Conservation (phyloP, 2,113 vertebrate genomes). For the Tychaedon coryphoeus region DNA sequence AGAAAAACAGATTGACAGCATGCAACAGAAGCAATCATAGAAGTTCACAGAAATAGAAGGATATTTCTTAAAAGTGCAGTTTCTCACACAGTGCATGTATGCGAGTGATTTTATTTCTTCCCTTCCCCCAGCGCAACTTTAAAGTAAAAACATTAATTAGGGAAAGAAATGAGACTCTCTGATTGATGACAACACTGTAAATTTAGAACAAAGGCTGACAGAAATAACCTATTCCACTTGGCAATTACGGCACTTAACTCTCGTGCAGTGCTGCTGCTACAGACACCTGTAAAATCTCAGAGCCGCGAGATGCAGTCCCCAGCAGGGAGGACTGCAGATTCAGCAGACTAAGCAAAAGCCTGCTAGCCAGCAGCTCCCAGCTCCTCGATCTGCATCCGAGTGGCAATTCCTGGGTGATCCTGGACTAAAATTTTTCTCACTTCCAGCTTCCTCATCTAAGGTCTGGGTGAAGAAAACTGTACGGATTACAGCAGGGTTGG, state of each 20-base stretch:
- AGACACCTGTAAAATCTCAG: conserved; percentile 52
- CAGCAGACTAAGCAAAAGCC: conserved; percentile 40
- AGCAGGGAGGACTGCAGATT: conserved; percentile 25
- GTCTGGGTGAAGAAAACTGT: background rate
- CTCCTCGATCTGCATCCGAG: background rate
- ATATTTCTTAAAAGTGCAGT: background rate
- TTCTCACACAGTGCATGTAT: background rate
- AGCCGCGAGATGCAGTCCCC: background rate
- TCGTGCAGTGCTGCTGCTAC: background rate
- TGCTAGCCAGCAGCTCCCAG: background rate
- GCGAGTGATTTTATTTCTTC: background rate
- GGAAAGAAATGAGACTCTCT: background rate
- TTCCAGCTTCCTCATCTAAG: background rate
- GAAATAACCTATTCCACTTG: conserved; percentile 29
- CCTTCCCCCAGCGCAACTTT: background rate
- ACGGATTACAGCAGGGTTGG: background rate
- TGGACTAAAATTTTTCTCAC: background rate
- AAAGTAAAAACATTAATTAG: conserved; percentile 21
- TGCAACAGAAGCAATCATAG: background rate
- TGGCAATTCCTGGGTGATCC: background rate
- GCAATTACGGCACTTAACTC: background rate
- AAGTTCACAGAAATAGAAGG: conserved; percentile 12
- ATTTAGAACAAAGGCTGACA: conserved; percentile 58
- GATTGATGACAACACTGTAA: conserved; percentile 11
- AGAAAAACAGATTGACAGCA: background rate